Percentiles rank a stretch among this genome's conserved stretches.
These are phyloP conservation scores for Leucoptera coffeella DNA, from an alignment of 2,888 invertebrate species.

Conservation along the genomic window DNA sequence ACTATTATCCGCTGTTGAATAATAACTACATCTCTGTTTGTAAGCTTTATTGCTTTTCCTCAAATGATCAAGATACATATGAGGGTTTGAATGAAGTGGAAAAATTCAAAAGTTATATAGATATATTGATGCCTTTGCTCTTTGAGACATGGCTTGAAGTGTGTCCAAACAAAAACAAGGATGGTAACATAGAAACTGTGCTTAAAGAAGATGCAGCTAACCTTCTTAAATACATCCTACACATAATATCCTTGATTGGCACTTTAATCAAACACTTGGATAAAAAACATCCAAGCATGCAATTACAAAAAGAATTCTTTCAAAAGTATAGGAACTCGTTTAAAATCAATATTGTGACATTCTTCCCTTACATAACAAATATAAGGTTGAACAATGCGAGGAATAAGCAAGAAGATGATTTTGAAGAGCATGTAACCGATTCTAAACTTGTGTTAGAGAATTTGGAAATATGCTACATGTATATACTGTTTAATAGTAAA, in stretches of 20 bases:
- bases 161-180: conserved; percentile 39
- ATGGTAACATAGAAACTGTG: conserved; percentile 34
- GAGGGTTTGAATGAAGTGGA: conserved; percentile 28
- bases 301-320: conserved; percentile 43
- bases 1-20: conserved; percentile 23
- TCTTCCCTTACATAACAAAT: conserved; percentile 54
- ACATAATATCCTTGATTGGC: conserved; percentile 58
- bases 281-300: conserved; percentile 20
- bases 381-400: conserved; percentile 12
- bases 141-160: conserved; percentile 83
- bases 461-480: conserved; percentile 34
- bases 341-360: conserved; percentile 46
- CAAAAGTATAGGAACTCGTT: conserved; percentile 47
- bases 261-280: conserved; percentile 24
- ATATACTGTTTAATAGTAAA: conserved; percentile 35
- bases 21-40: conserved; percentile 23
- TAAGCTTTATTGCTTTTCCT: conserved; percentile 30
- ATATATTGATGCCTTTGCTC: conserved; percentile 67
- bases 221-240: conserved; percentile 57
- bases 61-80: conserved; percentile 17
- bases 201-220: conserved; percentile 58
- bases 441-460: conserved; percentile 25
- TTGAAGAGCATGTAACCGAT: conserved; percentile 26
- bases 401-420: conserved; percentile 14
- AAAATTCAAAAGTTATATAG: conserved; percentile 56